phyloP scores from a whole-genome alignment of 2,888 invertebrate species.

The Metalampra italica region DNA sequence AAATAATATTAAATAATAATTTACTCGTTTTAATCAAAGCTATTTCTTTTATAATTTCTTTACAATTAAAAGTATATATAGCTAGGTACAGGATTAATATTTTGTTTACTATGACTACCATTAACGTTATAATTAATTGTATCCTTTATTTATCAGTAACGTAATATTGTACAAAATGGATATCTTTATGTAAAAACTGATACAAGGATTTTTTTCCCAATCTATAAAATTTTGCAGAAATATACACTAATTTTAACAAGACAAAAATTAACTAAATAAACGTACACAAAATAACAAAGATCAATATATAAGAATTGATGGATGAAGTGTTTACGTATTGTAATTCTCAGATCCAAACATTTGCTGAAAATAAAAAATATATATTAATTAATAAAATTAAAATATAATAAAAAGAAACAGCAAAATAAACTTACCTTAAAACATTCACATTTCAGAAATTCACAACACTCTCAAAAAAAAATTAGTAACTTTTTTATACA shows the following conservation, averaged over 20 bases:
- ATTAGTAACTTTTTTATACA: neutral
- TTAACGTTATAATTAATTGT: constrained; percentile 14
- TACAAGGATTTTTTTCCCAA: too few species aligned
- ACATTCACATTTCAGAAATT: neutral
- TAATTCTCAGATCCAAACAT: constrained; percentile 72
- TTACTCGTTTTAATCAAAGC: neutral
- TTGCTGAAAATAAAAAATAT: constrained; percentile 60
- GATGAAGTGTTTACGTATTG: constrained; percentile 44
- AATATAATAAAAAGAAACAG: constrained; percentile 8
- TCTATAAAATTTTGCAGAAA: too few species aligned
- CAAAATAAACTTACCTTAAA: constrained; percentile 11
- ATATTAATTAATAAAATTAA: constrained; percentile 11
- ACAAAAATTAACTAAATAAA: too few species aligned
- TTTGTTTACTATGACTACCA: too few species aligned
- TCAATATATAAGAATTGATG: too few species aligned
- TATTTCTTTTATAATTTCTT: constrained; percentile 8
- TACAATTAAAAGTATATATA: too few species aligned
- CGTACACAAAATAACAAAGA: too few species aligned
- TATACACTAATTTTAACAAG: too few species aligned
- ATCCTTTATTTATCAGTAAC: neutral
- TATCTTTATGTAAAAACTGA: too few species aligned
- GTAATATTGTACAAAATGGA: too few species aligned
- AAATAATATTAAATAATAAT: neutral
- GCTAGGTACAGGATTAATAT: too few species aligned
- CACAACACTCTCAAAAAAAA: neutral